phyloP scores from a whole-genome alignment of 2,888 invertebrate genomes.

The Latheticus oryzae region DNA sequence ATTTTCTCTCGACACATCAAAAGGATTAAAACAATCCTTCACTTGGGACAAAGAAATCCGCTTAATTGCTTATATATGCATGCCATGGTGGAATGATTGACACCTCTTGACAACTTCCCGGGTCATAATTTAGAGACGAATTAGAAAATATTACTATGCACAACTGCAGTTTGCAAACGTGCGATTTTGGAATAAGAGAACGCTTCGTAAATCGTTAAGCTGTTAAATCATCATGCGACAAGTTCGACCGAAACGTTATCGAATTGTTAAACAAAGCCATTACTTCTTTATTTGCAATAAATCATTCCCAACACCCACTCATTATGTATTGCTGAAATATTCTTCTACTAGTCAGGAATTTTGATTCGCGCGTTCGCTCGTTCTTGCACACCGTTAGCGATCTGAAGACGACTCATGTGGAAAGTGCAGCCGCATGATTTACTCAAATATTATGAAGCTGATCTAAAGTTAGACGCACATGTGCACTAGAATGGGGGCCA shows the following conservation, averaged over 20 bases:
- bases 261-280: slow-evolving; percentile 32
- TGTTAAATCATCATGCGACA: slow-evolving; percentile 30
- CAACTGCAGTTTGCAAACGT: slow-evolving; percentile 17
- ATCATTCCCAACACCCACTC: slow-evolving; percentile 32
- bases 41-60: no score
- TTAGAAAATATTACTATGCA: slow-evolving; percentile 22
- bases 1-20: no score
- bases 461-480: slow-evolving; percentile 9
- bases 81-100: slow-evolving; percentile 31
- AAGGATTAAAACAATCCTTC: no score
- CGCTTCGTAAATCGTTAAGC: slow-evolving; percentile 18
- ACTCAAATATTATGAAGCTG: slow-evolving; percentile 7
- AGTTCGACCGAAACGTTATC: slow-evolving; percentile 15
- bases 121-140: slow-evolving; percentile 25
- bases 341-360: slow-evolving; percentile 1
- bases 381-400: slow-evolving; percentile 1
- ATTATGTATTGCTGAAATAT: slow-evolving; percentile 34
- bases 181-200: slow-evolving; percentile 21
- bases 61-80: no score
- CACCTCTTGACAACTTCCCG: slow-evolving; percentile 28
- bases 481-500: neutral
- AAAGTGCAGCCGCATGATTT: slow-evolving; percentile 24
- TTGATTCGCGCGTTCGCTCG: slow-evolving; percentile 3
- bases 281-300: slow-evolving; percentile 32
- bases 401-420: slow-evolving; percentile 8